Evolutionary conservation across 2,888 invertebrate genomes (phyloP).

Genomic region (Drosophila quasianomalipes): DNA sequence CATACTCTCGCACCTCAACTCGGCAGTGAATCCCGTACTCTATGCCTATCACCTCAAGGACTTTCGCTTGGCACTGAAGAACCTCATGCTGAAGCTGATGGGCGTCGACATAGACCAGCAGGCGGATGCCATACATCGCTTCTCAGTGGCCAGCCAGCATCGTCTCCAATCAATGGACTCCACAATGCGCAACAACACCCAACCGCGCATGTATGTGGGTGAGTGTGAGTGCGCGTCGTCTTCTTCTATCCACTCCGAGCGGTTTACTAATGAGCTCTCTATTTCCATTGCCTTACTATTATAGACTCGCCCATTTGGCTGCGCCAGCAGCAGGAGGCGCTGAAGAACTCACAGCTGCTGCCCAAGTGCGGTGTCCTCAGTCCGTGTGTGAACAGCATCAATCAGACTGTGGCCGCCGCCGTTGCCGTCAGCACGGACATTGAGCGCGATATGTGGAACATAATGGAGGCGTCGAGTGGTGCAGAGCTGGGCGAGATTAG

Average conservation of each 20-base stretch:
- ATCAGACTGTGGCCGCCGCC: slow-evolving; percentile 85
- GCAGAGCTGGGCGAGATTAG: slow-evolving; percentile 81
- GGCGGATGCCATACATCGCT: slow-evolving; percentile 85
- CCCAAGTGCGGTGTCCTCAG: slow-evolving; percentile 77
- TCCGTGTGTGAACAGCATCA: slow-evolving; percentile 82
- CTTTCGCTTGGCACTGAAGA: slow-evolving; percentile 92
- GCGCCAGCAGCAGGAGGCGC: slow-evolving; percentile 85
- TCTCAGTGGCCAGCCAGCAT: slow-evolving; percentile 85
- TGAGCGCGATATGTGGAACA: slow-evolving; percentile 86
- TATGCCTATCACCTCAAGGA: slow-evolving; percentile 97
- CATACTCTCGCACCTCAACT: slow-evolving; percentile 96
- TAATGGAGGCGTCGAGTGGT: slow-evolving; percentile 86
- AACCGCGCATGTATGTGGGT: slow-evolving; percentile 87
- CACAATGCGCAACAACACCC: slow-evolving; percentile 85
- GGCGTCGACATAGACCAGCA: slow-evolving; percentile 87
- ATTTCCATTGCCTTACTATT: background rate
- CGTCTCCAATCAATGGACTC: slow-evolving; percentile 86
- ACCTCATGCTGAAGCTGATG: slow-evolving; percentile 88
- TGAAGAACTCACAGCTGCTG: slow-evolving; percentile 74
- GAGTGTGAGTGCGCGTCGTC: slow-evolving; percentile 76
- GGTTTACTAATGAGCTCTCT: slow-evolving; percentile 25
- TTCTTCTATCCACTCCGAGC: slow-evolving; percentile 12
- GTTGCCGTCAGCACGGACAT: slow-evolving; percentile 85
- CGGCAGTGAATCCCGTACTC: slow-evolving; percentile 95
- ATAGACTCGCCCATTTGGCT: slow-evolving; percentile 88